Evolutionary conservation across 2,113 vertebrate species (phyloP).

Genomic region (Pagrus major): DNA sequence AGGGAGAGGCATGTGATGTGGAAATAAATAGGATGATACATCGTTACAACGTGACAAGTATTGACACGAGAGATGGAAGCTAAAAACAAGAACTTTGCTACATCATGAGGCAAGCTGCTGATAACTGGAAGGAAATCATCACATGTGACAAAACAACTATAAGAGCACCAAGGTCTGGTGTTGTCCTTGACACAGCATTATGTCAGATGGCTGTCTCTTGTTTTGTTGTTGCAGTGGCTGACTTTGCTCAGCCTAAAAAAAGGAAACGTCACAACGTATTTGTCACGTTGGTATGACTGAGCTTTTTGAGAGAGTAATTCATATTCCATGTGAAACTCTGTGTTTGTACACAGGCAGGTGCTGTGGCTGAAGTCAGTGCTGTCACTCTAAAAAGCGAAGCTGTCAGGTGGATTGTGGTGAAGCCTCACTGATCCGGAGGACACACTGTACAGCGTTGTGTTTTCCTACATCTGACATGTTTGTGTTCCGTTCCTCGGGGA

Average conservation of each 20-base stretch:
- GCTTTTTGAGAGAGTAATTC: neutral
- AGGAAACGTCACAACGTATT: neutral
- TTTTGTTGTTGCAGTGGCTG: neutral
- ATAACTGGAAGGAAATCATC: neutral
- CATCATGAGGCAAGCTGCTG: neutral
- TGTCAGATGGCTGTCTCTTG: neutral
- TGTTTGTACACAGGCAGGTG: neutral
- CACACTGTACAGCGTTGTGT: constrained; percentile 46
- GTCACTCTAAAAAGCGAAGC: neutral
- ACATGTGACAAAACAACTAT: neutral
- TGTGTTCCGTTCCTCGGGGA: constrained; percentile 61
- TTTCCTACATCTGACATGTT: constrained; percentile 59
- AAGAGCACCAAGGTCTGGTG: neutral
- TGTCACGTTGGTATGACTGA: too few relatives aligned
- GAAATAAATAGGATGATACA: neutral
- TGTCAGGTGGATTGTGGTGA: constrained; percentile 27
- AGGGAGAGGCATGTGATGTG: neutral
- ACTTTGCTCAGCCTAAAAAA: constrained; percentile 10
- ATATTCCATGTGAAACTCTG: neutral
- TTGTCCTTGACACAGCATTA: neutral
- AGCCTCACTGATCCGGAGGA: constrained; percentile 34
- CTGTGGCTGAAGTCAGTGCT: constrained; percentile 1
- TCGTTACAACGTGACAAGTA: neutral
- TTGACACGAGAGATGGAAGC: neutral
- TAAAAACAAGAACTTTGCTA: constrained; percentile 14